A percentile compares a stretch with the other conserved stretches of the same genome.
phyloP scores from a whole-genome alignment of 2,113 vertebrate genomes.

The Macrotis lagotis region DNA sequence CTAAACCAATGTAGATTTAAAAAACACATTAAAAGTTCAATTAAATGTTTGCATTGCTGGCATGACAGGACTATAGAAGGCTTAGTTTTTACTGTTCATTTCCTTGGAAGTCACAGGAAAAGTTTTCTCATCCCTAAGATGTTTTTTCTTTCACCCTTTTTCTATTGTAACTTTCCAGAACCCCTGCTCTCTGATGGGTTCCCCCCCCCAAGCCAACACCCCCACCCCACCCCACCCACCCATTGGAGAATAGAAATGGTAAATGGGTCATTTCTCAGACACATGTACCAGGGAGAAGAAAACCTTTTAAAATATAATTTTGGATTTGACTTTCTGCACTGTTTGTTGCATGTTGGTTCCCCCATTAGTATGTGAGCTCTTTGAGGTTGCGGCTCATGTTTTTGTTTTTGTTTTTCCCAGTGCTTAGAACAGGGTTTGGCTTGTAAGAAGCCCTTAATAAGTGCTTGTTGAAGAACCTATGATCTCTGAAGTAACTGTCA shows the following conservation, averaged over 20 bases:
- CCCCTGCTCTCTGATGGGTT: neutral
- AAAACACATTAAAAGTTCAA: slow-evolving; percentile 27
- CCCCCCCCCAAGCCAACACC: no score
- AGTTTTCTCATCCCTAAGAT: neutral
- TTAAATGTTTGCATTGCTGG: neutral
- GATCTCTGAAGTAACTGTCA: neutral
- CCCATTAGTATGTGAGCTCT: neutral
- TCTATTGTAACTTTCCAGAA: neutral
- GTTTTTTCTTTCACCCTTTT: neutral
- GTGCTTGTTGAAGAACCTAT: neutral
- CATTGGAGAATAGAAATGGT: neutral
- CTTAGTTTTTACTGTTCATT: neutral
- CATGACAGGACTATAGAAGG: neutral
- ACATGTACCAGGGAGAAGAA: neutral
- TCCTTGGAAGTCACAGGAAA: neutral
- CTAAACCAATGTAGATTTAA: slow-evolving; percentile 15
- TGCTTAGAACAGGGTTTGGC: neutral
- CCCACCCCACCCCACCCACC: neutral
- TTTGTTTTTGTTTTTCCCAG: neutral
- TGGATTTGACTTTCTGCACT: neutral
- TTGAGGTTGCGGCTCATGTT: neutral
- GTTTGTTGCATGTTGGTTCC: neutral
- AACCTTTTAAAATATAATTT: neutral
- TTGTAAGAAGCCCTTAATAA: neutral
- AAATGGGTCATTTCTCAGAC: neutral